Percentiles rank a stretch among this genome's conserved stretches.
phyloP scores from a whole-genome alignment of 2,888 invertebrate genomes.

The Scelioninae gen. 2 region DNA sequence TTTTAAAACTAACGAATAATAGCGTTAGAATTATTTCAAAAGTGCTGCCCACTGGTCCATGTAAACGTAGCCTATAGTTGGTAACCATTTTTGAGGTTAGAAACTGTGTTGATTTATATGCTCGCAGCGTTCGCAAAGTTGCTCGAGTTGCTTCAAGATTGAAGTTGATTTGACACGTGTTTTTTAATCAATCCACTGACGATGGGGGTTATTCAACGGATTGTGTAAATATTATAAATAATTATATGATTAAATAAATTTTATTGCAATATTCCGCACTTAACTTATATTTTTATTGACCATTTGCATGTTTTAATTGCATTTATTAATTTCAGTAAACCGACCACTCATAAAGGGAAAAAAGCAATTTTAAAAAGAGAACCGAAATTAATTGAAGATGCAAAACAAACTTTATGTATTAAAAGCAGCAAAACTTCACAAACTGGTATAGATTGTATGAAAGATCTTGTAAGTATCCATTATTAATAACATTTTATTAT shows the following conservation, averaged over 20 bases:
- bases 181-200: neutral
- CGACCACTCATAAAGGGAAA: conserved; percentile 92
- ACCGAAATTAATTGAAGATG: conserved; percentile 92
- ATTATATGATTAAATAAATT: neutral
- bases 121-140: neutral
- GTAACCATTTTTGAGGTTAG: too few relatives aligned
- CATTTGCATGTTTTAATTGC: too few relatives aligned
- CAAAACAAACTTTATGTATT: conserved; percentile 89
- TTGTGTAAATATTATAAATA: conserved; percentile 71
- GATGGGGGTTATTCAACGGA: conserved; percentile 73
- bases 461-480: conserved; percentile 82
- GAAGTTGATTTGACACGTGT: conserved; percentile 1
- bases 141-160: neutral
- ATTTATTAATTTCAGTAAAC: conserved; percentile 81
- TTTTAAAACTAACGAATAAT: neutral
- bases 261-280: neutral
- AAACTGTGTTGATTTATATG: neutral
- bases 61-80: too few relatives aligned
- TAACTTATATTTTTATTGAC: neutral
- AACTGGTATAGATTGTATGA: conserved; percentile 82
- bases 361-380: conserved; percentile 87
- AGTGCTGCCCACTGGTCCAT: too few relatives aligned
- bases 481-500: too few relatives aligned
- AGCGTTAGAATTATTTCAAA: neutral
- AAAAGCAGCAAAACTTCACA: conserved; percentile 89